Percentiles rank a stretch among this genome's conserved stretches.
These are phyloP conservation scores for Phainopepla nitens DNA, from an alignment of 2,113 vertebrate genomes.

Conservation along the genomic window DNA sequence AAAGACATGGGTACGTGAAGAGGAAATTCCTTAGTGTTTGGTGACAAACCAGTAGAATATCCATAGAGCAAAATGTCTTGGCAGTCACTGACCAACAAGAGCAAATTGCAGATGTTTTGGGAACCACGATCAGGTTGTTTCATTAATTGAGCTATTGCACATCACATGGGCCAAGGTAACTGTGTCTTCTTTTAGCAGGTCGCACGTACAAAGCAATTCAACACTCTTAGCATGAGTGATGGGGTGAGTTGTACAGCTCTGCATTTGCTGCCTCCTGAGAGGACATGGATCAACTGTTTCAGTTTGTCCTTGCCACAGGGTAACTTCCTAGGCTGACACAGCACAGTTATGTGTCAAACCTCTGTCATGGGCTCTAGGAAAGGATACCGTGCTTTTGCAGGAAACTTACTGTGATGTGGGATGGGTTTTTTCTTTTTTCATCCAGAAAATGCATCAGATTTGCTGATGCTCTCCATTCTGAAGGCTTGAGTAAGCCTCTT, in stretches of 20 bases:
- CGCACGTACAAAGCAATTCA: background rate
- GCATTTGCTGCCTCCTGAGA: background rate
- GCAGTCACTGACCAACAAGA: rapidly evolving
- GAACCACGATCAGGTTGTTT: background rate
- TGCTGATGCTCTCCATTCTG: background rate
- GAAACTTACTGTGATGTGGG: background rate
- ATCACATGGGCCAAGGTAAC: background rate
- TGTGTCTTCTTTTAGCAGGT: background rate
- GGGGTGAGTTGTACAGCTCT: background rate
- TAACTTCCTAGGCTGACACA: background rate
- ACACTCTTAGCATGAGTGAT: rapidly evolving
- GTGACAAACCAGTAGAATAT: background rate
- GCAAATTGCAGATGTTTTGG: background rate
- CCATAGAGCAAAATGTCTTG: background rate
- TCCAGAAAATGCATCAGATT: background rate
- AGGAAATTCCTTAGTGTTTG: background rate
- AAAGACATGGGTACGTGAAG: conserved; percentile 83
- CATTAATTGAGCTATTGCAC: background rate
- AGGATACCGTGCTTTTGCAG: background rate
- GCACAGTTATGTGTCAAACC: background rate
- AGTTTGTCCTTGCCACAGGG: background rate
- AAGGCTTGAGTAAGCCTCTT: background rate
- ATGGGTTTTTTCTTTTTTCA: background rate
- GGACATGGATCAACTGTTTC: background rate
- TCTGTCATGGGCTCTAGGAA: background rate